Evolutionary conservation across 2,797 vertebrate species (phyloP).

Genomic region (Peromyscus attwateri): DNA sequence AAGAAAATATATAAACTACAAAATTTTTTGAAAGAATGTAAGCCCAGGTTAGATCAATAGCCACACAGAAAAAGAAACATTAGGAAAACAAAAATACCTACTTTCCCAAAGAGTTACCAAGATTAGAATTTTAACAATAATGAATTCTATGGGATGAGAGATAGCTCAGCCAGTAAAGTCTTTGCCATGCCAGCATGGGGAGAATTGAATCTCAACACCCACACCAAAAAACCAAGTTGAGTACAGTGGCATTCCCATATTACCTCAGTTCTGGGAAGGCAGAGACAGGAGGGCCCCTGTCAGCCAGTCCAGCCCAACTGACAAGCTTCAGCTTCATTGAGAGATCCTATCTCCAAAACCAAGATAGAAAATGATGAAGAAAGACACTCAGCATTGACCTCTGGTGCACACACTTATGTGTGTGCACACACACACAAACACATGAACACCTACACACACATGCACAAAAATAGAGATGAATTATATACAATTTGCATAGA

Average conservation of each 20-base stretch:
- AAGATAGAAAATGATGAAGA: background rate
- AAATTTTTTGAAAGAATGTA: background rate
- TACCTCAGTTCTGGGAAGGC: background rate
- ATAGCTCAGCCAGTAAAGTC: background rate
- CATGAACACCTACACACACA: background rate
- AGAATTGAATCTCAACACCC: background rate
- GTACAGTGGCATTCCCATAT: background rate
- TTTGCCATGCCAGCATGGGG: background rate
- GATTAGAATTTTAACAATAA: slow-evolving; percentile 21
- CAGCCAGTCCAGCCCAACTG: background rate
- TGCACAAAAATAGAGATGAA: background rate
- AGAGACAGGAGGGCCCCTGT: background rate
- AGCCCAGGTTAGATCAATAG: background rate
- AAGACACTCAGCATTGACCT: background rate
- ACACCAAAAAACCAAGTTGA: background rate
- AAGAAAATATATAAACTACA: background rate
- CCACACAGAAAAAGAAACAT: background rate
- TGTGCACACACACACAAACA: no score
- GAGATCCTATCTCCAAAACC: background rate
- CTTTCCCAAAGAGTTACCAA: background rate
- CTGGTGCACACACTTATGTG: background rate
- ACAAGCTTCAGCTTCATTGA: background rate
- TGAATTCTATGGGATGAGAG: background rate
- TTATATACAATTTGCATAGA: background rate
- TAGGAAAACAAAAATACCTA: background rate